These are phyloP conservation scores for Peribatodes rhomboidaria DNA, from an alignment of 2,888 invertebrate species.

Conservation along the genomic window DNA sequence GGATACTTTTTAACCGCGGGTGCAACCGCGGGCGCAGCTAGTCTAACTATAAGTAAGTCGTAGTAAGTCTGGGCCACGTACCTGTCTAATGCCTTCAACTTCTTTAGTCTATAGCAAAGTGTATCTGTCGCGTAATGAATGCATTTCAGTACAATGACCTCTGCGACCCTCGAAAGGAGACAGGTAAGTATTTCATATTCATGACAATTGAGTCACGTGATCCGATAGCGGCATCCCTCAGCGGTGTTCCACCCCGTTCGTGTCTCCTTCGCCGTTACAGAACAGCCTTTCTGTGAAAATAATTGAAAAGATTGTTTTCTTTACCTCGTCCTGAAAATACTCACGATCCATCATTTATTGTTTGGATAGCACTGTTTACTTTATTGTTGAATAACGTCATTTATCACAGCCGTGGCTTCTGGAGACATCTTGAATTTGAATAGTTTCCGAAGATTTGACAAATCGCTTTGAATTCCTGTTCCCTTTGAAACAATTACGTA, in stretches of 20 bases:
- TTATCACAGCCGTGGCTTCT: slow-evolving; percentile 36
- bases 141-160: slow-evolving; percentile 44
- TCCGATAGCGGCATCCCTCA: slow-evolving; percentile 43
- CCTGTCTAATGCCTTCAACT: background rate
- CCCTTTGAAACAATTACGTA: slow-evolving; percentile 48
- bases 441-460: slow-evolving; percentile 41
- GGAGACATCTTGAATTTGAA: slow-evolving; percentile 41
- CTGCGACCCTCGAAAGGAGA: slow-evolving; percentile 45
- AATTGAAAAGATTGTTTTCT: slow-evolving; percentile 33
- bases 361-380: slow-evolving; percentile 38
- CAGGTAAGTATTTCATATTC: slow-evolving; percentile 48
- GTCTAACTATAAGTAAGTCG: too few relatives aligned
- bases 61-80: background rate
- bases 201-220: slow-evolving; percentile 61
- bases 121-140: slow-evolving; percentile 4
- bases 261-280: slow-evolving; percentile 33
- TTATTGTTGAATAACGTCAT: slow-evolving; percentile 32
- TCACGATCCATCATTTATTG: slow-evolving; percentile 38
- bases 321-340: slow-evolving; percentile 28
- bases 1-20: too few relatives aligned
- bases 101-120: background rate
- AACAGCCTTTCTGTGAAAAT: slow-evolving; percentile 37
- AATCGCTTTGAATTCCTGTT: slow-evolving; percentile 47
- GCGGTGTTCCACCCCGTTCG: slow-evolving; percentile 40
- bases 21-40: too few relatives aligned